phyloP scores from a whole-genome alignment of 2,113 vertebrate species.

The Perccottus glenii region DNA sequence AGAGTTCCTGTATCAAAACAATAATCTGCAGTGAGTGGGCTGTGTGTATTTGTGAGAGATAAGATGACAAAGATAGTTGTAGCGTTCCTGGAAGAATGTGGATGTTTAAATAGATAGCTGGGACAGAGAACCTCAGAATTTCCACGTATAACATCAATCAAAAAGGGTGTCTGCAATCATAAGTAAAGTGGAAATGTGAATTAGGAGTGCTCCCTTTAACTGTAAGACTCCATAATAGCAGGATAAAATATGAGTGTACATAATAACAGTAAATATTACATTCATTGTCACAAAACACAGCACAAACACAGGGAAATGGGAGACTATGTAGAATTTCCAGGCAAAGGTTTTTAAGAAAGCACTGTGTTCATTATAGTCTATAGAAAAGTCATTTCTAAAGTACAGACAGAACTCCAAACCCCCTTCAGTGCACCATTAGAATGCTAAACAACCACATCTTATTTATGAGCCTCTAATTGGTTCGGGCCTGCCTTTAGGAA shows the following conservation, averaged over 20 bases:
- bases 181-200: not conserved
- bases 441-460: conserved; percentile 4
- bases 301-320: too few relatives aligned
- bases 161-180: not conserved
- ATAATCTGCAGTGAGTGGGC: conserved; percentile 19
- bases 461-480: conserved; percentile 63
- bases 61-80: conserved; percentile 17
- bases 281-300: too few relatives aligned
- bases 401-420: not conserved
- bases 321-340: too few relatives aligned
- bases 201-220: not conserved
- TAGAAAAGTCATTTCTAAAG: not conserved
- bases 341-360: too few relatives aligned
- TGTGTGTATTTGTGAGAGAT: conserved; percentile 24
- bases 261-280: too few relatives aligned
- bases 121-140: not conserved
- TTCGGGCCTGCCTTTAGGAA: conserved; percentile 31
- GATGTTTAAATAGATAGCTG: conserved; percentile 12
- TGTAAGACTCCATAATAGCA: not conserved
- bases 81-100: conserved; percentile 24
- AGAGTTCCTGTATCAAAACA: conserved; percentile 11
- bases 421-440: not conserved
- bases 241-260: not conserved
- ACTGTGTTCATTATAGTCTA: not conserved
- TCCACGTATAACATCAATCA: not conserved